Evolutionary conservation across 2,797 vertebrate genomes (phyloP).

Genomic region (Odontamblyopus rebecca): DNA sequence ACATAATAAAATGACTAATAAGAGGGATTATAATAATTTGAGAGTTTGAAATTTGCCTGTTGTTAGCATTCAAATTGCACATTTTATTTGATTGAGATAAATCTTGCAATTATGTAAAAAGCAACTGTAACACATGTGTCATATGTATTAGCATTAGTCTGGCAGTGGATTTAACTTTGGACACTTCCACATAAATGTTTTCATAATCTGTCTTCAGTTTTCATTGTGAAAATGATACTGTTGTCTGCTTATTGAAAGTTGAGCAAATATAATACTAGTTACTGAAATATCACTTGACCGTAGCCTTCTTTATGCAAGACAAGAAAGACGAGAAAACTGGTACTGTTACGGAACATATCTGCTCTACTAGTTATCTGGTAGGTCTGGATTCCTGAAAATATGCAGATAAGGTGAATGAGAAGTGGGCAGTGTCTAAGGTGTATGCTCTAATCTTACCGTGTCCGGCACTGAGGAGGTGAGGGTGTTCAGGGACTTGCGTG

Average conservation of each 20-base stretch:
- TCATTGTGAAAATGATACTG: not conserved
- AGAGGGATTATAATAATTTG: no score
- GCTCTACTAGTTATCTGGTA: slow-evolving; percentile 44
- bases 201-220: not conserved
- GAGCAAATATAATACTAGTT: not conserved
- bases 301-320: not conserved
- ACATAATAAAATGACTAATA: no score
- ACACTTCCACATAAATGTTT: not conserved
- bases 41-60: no score
- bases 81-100: no score
- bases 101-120: no score
- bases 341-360: not conserved
- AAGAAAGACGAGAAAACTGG: not conserved
- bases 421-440: slow-evolving; percentile 36
- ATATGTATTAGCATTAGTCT: not conserved
- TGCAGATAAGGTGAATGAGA: slow-evolving; percentile 35
- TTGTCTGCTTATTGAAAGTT: not conserved
- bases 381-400: slow-evolving; percentile 55
- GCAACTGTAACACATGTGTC: no score
- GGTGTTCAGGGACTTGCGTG: slow-evolving; percentile 71
- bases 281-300: not conserved
- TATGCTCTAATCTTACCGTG: slow-evolving; percentile 51
- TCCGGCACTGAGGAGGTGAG: slow-evolving; percentile 57
- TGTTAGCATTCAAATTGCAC: no score
- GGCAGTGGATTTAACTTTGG: not conserved